phyloP scores from a whole-genome alignment of 2,113 vertebrate species.

The Passer domesticus region DNA sequence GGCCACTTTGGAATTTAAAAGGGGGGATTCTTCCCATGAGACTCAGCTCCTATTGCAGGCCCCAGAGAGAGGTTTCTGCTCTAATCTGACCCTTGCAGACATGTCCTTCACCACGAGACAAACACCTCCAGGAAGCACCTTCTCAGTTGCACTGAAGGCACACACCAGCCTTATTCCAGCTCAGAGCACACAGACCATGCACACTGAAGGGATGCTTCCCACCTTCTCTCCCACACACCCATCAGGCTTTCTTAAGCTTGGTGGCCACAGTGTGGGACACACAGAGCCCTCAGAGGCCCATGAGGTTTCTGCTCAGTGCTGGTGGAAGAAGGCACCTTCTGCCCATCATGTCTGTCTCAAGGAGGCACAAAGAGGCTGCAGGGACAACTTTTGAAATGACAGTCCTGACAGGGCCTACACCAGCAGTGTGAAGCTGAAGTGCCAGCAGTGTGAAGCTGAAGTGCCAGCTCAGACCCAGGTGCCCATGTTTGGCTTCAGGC shows the following conservation, averaged over 20 bases:
- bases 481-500: neutral
- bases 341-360: neutral
- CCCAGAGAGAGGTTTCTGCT: neutral
- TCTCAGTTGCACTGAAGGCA: neutral
- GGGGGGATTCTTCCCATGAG: neutral
- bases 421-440: neutral
- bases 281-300: neutral
- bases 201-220: neutral
- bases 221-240: neutral
- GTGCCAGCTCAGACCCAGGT: neutral
- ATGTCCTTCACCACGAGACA: neutral
- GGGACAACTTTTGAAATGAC: neutral
- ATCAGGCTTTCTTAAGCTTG: neutral
- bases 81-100: neutral
- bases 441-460: neutral
- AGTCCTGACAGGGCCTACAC: neutral
- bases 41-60: neutral
- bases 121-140: neutral
- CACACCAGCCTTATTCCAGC: neutral
- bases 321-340: neutral
- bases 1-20: neutral
- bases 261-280: rapidly evolving
- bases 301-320: neutral
- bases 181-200: neutral
- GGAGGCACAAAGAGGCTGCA: neutral